Evolutionary conservation across 2,888 invertebrate species (phyloP).

Genomic region (Seira ritae): DNA sequence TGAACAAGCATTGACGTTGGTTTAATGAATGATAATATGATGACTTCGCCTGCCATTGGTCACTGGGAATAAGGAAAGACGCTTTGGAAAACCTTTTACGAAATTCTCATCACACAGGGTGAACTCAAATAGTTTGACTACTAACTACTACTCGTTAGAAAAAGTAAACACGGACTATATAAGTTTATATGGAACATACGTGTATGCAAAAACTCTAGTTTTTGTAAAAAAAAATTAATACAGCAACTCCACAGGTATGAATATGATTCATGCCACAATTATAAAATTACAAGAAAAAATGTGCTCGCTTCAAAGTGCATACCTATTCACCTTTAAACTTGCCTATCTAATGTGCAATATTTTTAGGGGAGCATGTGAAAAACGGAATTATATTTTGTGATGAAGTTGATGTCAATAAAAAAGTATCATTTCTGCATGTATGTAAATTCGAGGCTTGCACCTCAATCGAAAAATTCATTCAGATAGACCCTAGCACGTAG

Average conservation of each 20-base stretch:
- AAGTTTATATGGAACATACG: too few species aligned
- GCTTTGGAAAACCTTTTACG: slow-evolving; percentile 57
- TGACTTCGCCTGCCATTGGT: slow-evolving; percentile 32
- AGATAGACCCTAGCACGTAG: too few species aligned
- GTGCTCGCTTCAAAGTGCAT: not conserved
- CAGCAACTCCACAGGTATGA: not conserved
- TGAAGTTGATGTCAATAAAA: slow-evolving; percentile 9
- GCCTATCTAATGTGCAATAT: slow-evolving; percentile 11
- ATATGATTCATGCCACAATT: slow-evolving; percentile 28
- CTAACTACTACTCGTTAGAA: too few species aligned
- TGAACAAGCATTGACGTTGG: too few species aligned
- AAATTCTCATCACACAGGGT: slow-evolving; percentile 57
- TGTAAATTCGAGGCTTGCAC: slow-evolving; percentile 47
- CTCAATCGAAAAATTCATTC: not conserved
- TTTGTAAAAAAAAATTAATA: slow-evolving; percentile 21
- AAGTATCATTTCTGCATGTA: slow-evolving; percentile 20
- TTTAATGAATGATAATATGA: not conserved
- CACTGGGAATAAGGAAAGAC: slow-evolving; percentile 59
- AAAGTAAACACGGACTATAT: too few species aligned
- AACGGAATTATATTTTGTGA: slow-evolving; percentile 12
- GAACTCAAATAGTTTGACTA: slow-evolving; percentile 37
- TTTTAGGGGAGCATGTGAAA: slow-evolving; percentile 1
- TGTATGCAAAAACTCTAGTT: too few species aligned
- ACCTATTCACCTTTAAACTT: not conserved
- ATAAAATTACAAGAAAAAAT: slow-evolving; percentile 22